Percentiles rank a stretch among this genome's conserved stretches.
Conservation (phyloP, 2,888 invertebrate genomes). For the Chrysolina americana region DNA sequence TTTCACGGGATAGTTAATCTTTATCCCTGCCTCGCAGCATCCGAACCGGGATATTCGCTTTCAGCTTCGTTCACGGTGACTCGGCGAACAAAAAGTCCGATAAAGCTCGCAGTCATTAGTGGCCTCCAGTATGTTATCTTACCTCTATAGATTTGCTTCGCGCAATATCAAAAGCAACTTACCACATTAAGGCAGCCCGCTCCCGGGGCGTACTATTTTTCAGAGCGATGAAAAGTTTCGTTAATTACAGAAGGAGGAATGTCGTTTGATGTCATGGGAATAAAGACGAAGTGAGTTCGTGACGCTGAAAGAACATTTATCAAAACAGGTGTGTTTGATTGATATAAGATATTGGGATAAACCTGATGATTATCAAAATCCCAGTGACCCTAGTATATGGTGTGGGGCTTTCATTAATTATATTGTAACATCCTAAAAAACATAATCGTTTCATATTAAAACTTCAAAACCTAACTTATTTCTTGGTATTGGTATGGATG, state of each 20-base stretch:
- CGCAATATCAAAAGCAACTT: constrained; percentile 24
- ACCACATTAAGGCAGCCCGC: constrained; percentile 6
- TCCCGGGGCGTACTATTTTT: not conserved
- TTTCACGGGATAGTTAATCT: constrained; percentile 18
- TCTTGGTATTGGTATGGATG: no score
- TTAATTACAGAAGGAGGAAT: not conserved
- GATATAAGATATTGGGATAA: no score
- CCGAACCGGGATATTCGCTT: constrained; percentile 18
- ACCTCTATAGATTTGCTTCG: constrained; percentile 26
- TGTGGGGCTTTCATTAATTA: no score
- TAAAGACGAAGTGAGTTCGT: not conserved
- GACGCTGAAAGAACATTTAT: no score
- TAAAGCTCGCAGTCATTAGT: constrained; percentile 27
- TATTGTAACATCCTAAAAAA: no score
- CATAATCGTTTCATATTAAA: no score
- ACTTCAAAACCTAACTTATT: no score
- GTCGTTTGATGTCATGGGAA: not conserved
- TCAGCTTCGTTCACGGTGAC: constrained; percentile 6
- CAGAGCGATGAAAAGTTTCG: not conserved
- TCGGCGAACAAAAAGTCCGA: constrained; percentile 2
- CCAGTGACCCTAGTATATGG: no score
- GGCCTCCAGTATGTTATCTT: constrained; percentile 19
- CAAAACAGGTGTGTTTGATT: no score
- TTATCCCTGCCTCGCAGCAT: constrained; percentile 13
- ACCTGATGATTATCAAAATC: no score